Evolutionary conservation across 1,140 invertebrate genomes (phyloP).

Genomic region (Neuroterus valhalla): DNA sequence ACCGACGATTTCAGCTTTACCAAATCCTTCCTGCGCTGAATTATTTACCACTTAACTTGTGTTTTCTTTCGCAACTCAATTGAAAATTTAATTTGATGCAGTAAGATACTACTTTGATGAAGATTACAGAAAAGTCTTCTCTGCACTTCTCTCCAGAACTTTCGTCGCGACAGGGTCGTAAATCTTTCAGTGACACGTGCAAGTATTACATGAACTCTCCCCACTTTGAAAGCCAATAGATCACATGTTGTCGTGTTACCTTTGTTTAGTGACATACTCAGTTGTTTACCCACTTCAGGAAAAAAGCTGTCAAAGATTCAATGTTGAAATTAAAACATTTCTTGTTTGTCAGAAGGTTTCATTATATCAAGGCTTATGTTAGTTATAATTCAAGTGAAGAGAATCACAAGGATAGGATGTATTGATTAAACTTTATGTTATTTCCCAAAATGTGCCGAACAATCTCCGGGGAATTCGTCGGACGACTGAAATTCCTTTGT

Average conservation of each 20-base stretch:
- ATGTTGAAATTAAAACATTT: background rate
- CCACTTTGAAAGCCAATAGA: slow-evolving; percentile 5
- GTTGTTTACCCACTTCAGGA: background rate
- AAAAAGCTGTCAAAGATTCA: background rate
- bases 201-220: background rate
- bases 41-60: background rate
- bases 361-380: too few species aligned
- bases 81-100: background rate
- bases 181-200: background rate
- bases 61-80: background rate
- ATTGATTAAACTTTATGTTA: too few species aligned
- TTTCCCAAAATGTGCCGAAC: too few species aligned
- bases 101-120: background rate
- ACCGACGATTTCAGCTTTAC: background rate
- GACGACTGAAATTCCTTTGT: background rate
- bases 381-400: too few species aligned
- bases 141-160: background rate
- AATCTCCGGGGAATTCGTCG: too few species aligned
- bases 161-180: background rate
- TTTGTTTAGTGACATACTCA: background rate
- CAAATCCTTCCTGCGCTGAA: background rate
- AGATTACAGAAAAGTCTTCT: background rate
- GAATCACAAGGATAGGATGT: too few species aligned
- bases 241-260: background rate
- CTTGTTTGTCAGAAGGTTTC: too few species aligned